These are phyloP conservation scores for Diploptera punctata DNA, from an alignment of 2,888 invertebrate genomes.

Conservation along the genomic window DNA sequence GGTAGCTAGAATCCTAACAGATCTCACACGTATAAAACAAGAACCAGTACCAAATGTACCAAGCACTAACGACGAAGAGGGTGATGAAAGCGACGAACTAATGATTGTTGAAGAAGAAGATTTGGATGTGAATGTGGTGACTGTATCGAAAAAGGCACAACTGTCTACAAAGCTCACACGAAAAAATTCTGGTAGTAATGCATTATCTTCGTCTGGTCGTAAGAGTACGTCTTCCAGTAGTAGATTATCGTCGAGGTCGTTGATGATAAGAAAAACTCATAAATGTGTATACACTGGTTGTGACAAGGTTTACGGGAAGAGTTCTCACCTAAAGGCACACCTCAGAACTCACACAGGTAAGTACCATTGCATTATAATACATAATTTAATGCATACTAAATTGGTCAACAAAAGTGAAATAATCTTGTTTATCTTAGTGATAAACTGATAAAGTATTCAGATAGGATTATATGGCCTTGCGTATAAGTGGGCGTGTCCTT, in stretches of 20 bases:
- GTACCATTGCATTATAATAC: no score
- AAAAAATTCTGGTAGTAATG: background rate
- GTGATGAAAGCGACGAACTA: slow-evolving; percentile 40
- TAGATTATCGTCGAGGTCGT: slow-evolving; percentile 41
- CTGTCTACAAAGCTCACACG: slow-evolving; percentile 1
- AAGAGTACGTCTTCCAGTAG: slow-evolving; percentile 39
- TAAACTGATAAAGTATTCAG: no score
- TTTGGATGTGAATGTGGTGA: slow-evolving; percentile 6
- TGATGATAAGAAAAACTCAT: slow-evolving; percentile 59
- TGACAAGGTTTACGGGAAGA: slow-evolving; percentile 69
- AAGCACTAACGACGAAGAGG: slow-evolving; percentile 50
- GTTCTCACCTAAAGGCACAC: slow-evolving; percentile 70
- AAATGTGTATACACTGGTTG: slow-evolving; percentile 65
- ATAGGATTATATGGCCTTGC: no score
- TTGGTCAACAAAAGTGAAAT: no score
- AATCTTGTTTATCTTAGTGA: no score
- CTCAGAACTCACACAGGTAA: slow-evolving; percentile 69
- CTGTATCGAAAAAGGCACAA: background rate
- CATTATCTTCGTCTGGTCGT: slow-evolving; percentile 16
- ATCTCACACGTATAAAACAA: slow-evolving; percentile 63
- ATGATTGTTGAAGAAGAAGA: slow-evolving; percentile 38
- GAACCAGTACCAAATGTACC: slow-evolving; percentile 61
- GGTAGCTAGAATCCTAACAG: slow-evolving; percentile 67
- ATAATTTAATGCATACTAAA: no score
- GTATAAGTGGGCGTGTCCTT: no score